These are phyloP conservation scores for Argyresthia albistria DNA, from an alignment of 2,888 invertebrate species.

Conservation along the genomic window DNA sequence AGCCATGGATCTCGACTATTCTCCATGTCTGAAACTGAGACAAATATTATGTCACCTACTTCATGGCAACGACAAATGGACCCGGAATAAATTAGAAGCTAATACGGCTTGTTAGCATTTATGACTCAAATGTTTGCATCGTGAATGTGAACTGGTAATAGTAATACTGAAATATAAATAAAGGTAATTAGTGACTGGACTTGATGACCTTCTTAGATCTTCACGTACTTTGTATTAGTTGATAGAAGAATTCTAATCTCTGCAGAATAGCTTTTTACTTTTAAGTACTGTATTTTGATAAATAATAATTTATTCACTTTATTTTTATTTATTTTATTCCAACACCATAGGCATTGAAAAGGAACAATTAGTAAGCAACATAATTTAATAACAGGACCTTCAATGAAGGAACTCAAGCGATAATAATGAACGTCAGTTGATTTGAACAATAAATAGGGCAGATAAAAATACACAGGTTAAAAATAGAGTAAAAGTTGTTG, in stretches of 20 bases:
- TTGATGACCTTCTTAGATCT: constrained; percentile 25
- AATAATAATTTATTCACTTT: no score
- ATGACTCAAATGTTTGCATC: not conserved
- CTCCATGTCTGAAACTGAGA: not conserved
- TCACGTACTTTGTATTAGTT: not conserved
- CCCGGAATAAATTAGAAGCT: not conserved
- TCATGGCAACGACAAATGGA: not conserved
- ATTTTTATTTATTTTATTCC: no score
- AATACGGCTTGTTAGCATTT: constrained; percentile 2
- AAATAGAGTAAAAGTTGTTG: no score
- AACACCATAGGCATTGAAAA: no score
- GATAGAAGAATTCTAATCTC: no score
- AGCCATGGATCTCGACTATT: constrained; percentile 5
- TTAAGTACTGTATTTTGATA: not conserved
- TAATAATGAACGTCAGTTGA: no score
- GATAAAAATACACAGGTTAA: no score
- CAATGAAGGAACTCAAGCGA: no score
- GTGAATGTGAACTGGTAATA: constrained; percentile 10
- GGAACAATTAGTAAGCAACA: no score
- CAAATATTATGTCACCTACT: not conserved
- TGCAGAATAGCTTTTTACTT: not conserved
- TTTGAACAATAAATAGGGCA: no score
- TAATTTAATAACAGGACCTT: no score
- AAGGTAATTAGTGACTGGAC: constrained; percentile 34
- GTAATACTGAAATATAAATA: constrained; percentile 16